Conservation (phyloP, 2,888 invertebrate genomes). For the Ceraclea dissimilis region DNA sequence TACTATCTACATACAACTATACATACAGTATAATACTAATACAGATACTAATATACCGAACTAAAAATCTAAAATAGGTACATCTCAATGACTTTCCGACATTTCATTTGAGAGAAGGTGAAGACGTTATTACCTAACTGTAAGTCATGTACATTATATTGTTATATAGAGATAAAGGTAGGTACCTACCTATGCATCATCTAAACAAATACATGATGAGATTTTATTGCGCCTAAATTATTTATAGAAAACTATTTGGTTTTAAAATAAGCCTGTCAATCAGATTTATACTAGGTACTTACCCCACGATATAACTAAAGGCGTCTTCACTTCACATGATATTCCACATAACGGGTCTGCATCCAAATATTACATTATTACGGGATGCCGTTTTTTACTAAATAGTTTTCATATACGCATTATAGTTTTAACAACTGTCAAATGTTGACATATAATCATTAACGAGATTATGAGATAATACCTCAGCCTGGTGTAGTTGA, state of each 20-base stretch:
- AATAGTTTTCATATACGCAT: not conserved
- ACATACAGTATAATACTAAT: no score
- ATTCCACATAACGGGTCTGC: not conserved
- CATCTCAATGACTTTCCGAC: no score
- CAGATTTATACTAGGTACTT: not conserved
- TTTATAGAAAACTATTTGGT: not conserved
- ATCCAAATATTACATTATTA: not conserved
- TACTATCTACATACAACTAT: no score
- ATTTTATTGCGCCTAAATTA: not conserved
- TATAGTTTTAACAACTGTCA: not conserved
- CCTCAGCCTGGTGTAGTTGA: no score
- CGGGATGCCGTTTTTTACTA: not conserved
- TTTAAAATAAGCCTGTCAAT: not conserved
- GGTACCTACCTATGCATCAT: not conserved
- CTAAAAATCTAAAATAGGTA: no score
- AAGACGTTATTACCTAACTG: no score
- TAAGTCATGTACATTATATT: no score
- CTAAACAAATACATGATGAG: no score
- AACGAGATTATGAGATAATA: slow-evolving; percentile 3
- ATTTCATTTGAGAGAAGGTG: no score
- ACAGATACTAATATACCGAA: no score
- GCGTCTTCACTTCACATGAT: not conserved
- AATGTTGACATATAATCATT: not conserved
- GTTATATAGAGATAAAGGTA: no score
- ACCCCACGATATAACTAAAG: not conserved